Base-by-base conservation (phyloP, 2,113 vertebrate genomes). In the Felis chaus region DNA sequence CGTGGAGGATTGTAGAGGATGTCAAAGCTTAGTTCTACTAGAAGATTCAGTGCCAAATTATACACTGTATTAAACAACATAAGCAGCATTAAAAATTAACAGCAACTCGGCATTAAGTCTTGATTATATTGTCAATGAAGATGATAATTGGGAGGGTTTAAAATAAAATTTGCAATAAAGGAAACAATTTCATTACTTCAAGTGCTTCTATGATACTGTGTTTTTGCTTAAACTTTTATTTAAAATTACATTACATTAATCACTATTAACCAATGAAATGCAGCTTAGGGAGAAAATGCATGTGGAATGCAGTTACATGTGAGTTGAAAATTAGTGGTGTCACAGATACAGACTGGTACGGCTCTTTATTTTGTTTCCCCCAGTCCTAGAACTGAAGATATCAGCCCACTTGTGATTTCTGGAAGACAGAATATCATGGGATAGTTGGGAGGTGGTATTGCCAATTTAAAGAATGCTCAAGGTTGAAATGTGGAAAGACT, bases 31-130 rank as follows among this genome's bases (percentile, higher is more conserved):
- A 96, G 97, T 93, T 98, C 73, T 14, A 0, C 92, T 98, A 98
- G 98, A 98, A 98, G 98, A 98, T 98, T 98, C 96, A 79, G 71
- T 92, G 93, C 66, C 96, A 98, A 98, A 98, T 98, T 98, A 98
- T 97, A 98, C 55, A 97, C 78, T 82, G 74, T 85, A 98, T 98
- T 98, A 98, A 97, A 98, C 97, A 98, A 96, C 84, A 69, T 97
- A 97, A 98, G 92, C 96, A 96, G 94, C 97, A 98, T 98, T 97
- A 98, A 98, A 98, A 98, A 98, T 98, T 98, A 98, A 96, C 96
- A 98, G 93, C 91, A 98, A 94, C 97, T 96, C 92, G 98, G 73
- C 94, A 98, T 98, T 97, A 92, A 91, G 90, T 94, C 95, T 92
- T 93, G 94, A 94, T 98, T 98, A 97, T 95, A 97, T n/a, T 98